Percentiles rank a stretch among this genome's conserved stretches.
Conservation (phyloP, 2,113 vertebrate genomes). For the Mesocricetus auratus region DNA sequence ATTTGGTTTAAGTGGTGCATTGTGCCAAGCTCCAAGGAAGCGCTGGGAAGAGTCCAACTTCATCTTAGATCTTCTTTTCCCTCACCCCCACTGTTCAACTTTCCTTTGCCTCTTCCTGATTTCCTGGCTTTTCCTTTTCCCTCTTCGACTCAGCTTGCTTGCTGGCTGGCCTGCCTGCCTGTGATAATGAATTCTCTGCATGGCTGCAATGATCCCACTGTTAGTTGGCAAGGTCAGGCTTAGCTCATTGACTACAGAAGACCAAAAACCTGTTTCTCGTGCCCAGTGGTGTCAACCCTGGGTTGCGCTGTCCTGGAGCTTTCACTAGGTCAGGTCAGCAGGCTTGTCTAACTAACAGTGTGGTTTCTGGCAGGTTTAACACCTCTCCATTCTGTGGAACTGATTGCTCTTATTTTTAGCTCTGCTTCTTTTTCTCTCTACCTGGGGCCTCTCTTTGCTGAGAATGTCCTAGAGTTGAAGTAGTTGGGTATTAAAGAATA, state of each 20-base stretch:
- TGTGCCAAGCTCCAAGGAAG: slow-evolving; percentile 45
- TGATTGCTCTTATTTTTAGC: slow-evolving; percentile 63
- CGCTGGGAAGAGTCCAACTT: slow-evolving; percentile 18
- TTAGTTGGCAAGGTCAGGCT: slow-evolving; percentile 67
- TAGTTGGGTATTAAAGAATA: slow-evolving; percentile 48
- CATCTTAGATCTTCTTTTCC: slow-evolving; percentile 52
- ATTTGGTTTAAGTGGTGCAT: slow-evolving; percentile 61
- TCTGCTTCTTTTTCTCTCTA: slow-evolving; percentile 58
- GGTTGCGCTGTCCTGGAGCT: slow-evolving; percentile 41
- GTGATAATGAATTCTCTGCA: slow-evolving; percentile 78
- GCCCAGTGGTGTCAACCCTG: slow-evolving; percentile 5
- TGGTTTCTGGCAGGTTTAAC: slow-evolving; percentile 55
- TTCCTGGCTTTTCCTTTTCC: background rate
- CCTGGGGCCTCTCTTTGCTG: slow-evolving; percentile 41
- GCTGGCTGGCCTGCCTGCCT: slow-evolving; percentile 47
- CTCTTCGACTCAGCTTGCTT: slow-evolving; percentile 67
- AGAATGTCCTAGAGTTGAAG: slow-evolving; percentile 52
- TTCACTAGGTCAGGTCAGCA: slow-evolving; percentile 32
- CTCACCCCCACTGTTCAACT: background rate
- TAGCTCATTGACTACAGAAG: slow-evolving; percentile 63
- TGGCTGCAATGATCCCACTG: slow-evolving; percentile 58
- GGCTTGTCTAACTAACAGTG: slow-evolving; percentile 44
- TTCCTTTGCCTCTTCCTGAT: slow-evolving; percentile 20
- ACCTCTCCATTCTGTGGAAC: slow-evolving; percentile 43
- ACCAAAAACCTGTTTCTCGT: slow-evolving; percentile 56